Conservation (phyloP, 2,113 vertebrate genomes). For the Trichechus manatus region DNA sequence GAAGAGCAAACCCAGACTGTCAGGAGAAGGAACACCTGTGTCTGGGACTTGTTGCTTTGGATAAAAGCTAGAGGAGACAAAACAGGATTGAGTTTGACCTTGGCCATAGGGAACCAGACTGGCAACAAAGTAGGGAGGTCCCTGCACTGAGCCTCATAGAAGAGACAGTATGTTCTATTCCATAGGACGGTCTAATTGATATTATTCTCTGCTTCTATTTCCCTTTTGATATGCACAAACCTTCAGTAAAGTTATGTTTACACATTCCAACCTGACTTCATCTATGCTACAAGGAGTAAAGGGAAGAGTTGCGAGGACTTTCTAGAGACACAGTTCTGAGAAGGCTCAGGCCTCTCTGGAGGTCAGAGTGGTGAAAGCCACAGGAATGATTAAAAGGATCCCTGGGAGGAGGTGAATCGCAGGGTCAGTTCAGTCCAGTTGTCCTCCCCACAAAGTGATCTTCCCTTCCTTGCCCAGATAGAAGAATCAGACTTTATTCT, state of each 20-base stretch:
- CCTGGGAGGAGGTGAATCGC: background rate
- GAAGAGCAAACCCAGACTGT: background rate
- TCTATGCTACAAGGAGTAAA: background rate
- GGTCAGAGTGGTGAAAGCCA: background rate
- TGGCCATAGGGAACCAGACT: background rate
- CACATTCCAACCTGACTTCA: background rate
- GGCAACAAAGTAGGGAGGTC: background rate
- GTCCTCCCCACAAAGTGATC: background rate
- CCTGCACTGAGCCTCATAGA: background rate
- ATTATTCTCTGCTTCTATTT: background rate
- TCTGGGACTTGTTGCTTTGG: background rate
- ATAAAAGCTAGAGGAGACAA: background rate
- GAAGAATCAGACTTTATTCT: background rate
- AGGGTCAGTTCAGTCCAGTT: background rate
- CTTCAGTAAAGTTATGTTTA: background rate
- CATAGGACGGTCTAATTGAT: background rate
- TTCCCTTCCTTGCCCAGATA: background rate
- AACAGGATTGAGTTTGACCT: background rate
- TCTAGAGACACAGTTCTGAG: background rate
- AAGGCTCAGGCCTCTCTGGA: background rate
- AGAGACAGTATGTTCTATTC: background rate
- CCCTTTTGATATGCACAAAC: background rate
- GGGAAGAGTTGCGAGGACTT: background rate
- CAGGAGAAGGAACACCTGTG: background rate
- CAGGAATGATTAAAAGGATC: background rate